A percentile compares a stretch with the other conserved stretches of the same genome.
Conservation (phyloP, 92 coral and sea anemone genomes). For the Phenganax subtilis region DNA sequence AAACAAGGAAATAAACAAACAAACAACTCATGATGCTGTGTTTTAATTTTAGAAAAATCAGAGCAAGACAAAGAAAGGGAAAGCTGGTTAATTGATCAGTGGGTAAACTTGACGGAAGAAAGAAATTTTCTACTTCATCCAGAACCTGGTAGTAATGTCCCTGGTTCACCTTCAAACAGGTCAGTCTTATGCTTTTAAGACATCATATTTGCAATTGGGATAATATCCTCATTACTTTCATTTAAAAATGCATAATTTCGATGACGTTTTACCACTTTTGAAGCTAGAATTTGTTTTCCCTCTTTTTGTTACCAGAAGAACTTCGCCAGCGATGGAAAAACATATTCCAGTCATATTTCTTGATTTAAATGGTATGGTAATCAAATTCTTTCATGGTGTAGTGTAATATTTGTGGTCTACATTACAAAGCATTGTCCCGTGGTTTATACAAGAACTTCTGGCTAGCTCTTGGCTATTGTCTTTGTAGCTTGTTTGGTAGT, state of each 20-base stretch:
- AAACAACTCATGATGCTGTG: background rate
- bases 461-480: too few species aligned
- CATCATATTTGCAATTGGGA: too few species aligned
- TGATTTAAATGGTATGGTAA: constrained; percentile 76
- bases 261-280: background rate
- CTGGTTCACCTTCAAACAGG: constrained; percentile 78
- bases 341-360: constrained; percentile 81
- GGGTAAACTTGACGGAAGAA: constrained; percentile 96
- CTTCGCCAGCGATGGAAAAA: constrained; percentile 66
- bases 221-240: too few species aligned
- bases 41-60: constrained; percentile 64
- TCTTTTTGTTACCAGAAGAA: background rate
- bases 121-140: constrained; percentile 89
- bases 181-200: background rate
- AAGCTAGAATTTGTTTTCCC: background rate
- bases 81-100: constrained; percentile 99
- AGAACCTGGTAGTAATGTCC: constrained; percentile 79
- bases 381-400: background rate
- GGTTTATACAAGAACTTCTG: too few species aligned
- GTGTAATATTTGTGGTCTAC: too few species aligned
- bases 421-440: too few species aligned
- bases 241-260: too few species aligned
- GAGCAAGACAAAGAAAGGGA: constrained; percentile 82
- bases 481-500: too few species aligned
- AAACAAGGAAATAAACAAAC: too few species aligned